Base-by-base conservation (phyloP, 2,113 vertebrate genomes). In the Ailuropoda melanoleuca region DNA sequence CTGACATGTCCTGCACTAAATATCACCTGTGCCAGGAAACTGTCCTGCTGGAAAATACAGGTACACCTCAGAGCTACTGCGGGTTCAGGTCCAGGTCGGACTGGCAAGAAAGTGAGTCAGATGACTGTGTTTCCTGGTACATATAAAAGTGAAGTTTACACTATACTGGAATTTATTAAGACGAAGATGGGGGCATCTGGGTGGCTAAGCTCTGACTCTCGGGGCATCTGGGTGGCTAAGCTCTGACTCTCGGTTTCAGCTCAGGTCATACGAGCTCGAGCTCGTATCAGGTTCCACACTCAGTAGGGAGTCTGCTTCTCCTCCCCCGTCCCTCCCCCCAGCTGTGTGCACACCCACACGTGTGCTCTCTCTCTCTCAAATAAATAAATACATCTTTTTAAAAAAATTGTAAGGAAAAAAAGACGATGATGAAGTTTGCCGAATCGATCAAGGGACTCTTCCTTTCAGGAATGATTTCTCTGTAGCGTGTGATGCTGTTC, bases 251-350 rank as follows among this genome's bases (percentile, higher is more conserved):
- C 34, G 8, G 10, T 24, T 72, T 72, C 21, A 13, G 68, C 21
- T 72, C 37, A 13, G 37, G 37, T 23, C 37, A 23, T 3, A n/a
- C n/a, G n/a, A n/a, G n/a, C n/a, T n/a, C 2, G 21, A 72, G n/a
- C n/a, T 19, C 66, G 4, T 2, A 11, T 19, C 66, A 21, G 11
- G 21, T 12, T 39, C 68, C 1, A 1, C 0, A 0, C 68, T 72
- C 66, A 37, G 66, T 37, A 29, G 34, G 37, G 68, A 72, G 37
- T 39, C 37, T 3, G 37, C 37, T 39, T 43, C 37, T 72, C 21
- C 37, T 72, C 58, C 24, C 24, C 58, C 10, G 60, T 4, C 12
- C 60, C 29, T 64, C 37, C n/a, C 19, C 68, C 37, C 13, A 37
- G 37, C 24, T 43, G 10, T 43, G 68, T 24, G 37, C 37, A 68